Evolutionary conservation across 2,113 vertebrate genomes (phyloP).

Genomic region (Herpetotheres cachinnans): DNA sequence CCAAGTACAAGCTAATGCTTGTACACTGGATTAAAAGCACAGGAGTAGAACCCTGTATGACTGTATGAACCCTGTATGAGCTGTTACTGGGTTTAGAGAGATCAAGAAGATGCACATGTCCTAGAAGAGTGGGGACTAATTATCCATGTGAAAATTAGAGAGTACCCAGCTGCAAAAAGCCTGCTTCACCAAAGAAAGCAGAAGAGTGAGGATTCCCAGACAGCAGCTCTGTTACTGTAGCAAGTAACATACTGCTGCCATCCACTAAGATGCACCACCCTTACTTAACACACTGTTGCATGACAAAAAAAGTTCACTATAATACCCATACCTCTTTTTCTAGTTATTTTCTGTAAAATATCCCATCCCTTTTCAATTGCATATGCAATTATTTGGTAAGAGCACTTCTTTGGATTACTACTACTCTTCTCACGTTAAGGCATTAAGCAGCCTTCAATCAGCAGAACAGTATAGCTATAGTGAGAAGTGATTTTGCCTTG

Average conservation of each 20-base stretch:
- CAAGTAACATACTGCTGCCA: neutral
- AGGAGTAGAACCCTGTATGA: neutral
- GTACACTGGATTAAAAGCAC: neutral
- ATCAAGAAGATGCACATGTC: neutral
- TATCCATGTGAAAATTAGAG: neutral
- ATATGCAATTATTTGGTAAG: neutral
- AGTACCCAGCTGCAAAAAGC: neutral
- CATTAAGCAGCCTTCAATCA: neutral
- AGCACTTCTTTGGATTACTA: neutral
- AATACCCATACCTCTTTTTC: neutral
- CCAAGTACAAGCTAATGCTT: neutral
- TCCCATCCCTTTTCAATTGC: neutral
- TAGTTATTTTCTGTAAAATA: neutral
- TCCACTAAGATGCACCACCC: neutral
- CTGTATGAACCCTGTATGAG: neutral
- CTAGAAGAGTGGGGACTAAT: neutral
- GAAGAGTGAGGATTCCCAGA: neutral
- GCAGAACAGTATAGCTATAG: neutral
- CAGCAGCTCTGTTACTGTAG: neutral
- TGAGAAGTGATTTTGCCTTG: neutral
- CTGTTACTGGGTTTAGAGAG: neutral
- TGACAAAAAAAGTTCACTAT: neutral
- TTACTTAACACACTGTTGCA: neutral
- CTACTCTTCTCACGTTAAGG: neutral
- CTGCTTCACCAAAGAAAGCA: neutral